These are phyloP conservation scores for Stenchaetothrips biformis DNA, from an alignment of 2,888 invertebrate genomes.

Conservation along the genomic window DNA sequence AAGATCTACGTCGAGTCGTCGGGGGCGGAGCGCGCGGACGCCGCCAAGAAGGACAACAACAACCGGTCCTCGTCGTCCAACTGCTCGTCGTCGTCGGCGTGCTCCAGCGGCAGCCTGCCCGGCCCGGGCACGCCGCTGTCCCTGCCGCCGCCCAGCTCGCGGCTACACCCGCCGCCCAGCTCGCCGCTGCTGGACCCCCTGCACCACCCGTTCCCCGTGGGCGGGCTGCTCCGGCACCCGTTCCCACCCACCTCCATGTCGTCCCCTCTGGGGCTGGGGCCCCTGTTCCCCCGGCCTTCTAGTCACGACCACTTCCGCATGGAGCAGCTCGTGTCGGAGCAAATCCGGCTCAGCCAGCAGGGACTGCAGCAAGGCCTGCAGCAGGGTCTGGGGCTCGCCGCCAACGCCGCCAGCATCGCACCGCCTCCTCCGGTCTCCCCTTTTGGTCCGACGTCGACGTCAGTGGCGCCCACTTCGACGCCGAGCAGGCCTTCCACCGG, in stretches of 20 bases:
- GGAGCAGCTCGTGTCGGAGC: constrained; percentile 78
- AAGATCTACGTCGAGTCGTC: constrained; percentile 78
- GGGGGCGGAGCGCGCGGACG: constrained; percentile 48
- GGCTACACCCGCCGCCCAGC: constrained; percentile 49
- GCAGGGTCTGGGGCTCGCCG: constrained; percentile 68
- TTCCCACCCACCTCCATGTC: constrained; percentile 60
- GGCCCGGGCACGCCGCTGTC: constrained; percentile 38
- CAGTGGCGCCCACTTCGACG: constrained; percentile 21
- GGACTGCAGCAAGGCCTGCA: constrained; percentile 68
- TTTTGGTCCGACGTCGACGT: constrained; percentile 39
- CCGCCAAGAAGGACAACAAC: constrained; percentile 41
- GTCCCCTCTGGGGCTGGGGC: constrained; percentile 52
- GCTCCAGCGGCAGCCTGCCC: constrained; percentile 35
- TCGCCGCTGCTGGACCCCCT: constrained; percentile 64
- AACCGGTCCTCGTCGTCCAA: constrained; percentile 32
- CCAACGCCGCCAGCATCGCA: constrained; percentile 52
- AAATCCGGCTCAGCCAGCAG: constrained; percentile 57
- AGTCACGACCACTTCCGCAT: constrained; percentile 74
- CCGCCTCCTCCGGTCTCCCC: constrained; percentile 48
- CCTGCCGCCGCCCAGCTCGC: constrained; percentile 37
- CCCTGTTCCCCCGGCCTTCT: constrained; percentile 67
- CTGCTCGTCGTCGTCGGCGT: constrained; percentile 32
- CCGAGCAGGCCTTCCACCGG: constrained; percentile 30
- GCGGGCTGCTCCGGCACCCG: constrained; percentile 57
- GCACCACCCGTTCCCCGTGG: constrained; percentile 70